Evolutionary conservation across 2,888 invertebrate species (phyloP).

Genomic region (Dorcus hopei): DNA sequence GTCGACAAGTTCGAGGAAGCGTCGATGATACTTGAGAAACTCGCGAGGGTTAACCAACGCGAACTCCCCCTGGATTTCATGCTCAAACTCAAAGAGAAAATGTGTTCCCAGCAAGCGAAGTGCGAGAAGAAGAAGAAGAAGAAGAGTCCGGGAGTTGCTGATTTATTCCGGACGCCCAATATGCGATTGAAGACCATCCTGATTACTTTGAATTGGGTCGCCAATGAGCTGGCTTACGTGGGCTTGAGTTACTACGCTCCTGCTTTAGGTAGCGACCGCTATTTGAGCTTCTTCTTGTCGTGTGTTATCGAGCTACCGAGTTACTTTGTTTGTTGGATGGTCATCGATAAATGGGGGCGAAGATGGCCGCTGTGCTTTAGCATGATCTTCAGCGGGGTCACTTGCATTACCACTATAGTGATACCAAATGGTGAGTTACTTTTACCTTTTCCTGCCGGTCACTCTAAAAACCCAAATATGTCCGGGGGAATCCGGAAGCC

Average conservation of each 20-base stretch:
- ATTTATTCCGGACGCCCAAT: constrained; percentile 78
- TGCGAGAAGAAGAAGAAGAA: constrained; percentile 56
- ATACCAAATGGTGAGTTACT: constrained; percentile 67
- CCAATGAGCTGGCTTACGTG: constrained; percentile 88
- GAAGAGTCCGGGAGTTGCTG: constrained; percentile 58
- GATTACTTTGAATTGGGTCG: constrained; percentile 88
- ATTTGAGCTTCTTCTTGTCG: constrained; percentile 84
- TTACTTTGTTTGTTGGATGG: constrained; percentile 81
- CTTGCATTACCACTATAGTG: constrained; percentile 81
- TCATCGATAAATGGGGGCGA: constrained; percentile 85
- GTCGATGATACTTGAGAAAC: constrained; percentile 68
- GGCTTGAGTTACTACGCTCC: constrained; percentile 91
- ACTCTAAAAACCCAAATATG: neutral
- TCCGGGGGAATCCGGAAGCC: no score
- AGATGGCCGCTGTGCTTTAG: constrained; percentile 85
- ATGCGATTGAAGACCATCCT: constrained; percentile 83
- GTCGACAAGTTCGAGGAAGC: constrained; percentile 77
- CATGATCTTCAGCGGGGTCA: constrained; percentile 80
- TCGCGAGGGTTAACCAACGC: constrained; percentile 76
- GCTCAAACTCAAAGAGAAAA: constrained; percentile 68
- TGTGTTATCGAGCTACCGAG: constrained; percentile 87
- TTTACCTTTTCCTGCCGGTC: neutral
- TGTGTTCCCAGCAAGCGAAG: constrained; percentile 58
- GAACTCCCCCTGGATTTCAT: constrained; percentile 71
- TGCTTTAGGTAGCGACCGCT: constrained; percentile 81